Evolutionary conservation across 2,113 vertebrate genomes (phyloP), one percentile per base, ranked within the genome.

Genomic region (Atherinomorus stipes): DNA sequence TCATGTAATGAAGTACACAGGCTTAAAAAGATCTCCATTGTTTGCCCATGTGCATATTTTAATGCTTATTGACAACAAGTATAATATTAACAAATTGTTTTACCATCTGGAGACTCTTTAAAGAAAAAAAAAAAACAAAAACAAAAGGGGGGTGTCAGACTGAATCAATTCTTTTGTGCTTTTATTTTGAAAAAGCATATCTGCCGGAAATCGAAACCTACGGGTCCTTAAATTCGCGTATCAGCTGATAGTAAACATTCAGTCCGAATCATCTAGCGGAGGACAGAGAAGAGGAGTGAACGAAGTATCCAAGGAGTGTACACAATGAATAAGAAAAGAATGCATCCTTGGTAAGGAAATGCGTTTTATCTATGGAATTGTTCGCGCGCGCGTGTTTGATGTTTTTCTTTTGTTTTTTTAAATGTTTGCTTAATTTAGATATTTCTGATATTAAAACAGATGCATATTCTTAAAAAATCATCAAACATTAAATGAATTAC

Each of bases 281-380:
- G 58, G 0, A 11, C 3, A 21, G 2, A 26, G 51, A 54, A 50
- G 40, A 16, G 1, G 81, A 64, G 3, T 45, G 37, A 23, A 1
- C 67, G 34, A 1, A 62, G 28, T 5, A 13, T 22, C 62, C 62
- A 60, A 21, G 45, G 50, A 71, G 28, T 18, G 12, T 8, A 25
- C 50, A 75, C n/a, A 31, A 84, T 84, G 81, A 15, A 11, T 4
- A 15, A 15, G 0, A 0, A 5, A 26, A 38, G 2, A 1, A n/a
- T 4, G 0, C 25, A 6, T 40, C 16, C 19, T 40, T 19, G 81
- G 81, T 80, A 47, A 13, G 76, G 72, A 16, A 21, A 18, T 19
- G 3, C 11, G 11, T 15, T 49, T 60, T 16, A 53, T 38, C 22
- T 26, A 18, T 45, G 4, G 52, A 47, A 11, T 18, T 52, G 18